Evolutionary conservation across 1,140 invertebrate species (phyloP).

Genomic region (Neodiprion fabricii): DNA sequence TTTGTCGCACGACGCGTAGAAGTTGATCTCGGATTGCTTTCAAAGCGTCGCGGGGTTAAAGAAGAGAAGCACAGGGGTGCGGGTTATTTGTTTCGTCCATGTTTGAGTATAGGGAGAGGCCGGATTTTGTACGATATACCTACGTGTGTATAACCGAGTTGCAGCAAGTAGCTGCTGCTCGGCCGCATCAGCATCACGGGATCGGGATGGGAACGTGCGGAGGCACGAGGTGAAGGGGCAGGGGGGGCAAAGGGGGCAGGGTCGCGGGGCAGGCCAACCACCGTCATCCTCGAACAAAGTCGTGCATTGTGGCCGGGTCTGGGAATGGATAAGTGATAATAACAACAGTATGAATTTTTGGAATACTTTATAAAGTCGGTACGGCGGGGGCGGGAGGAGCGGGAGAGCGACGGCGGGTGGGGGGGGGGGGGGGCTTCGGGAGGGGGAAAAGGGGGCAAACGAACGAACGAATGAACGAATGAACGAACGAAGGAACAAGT

Average conservation of each 20-base stretch:
- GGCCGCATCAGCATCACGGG: conserved; percentile 13
- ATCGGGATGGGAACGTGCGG: neutral
- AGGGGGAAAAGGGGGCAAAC: conserved; percentile 9
- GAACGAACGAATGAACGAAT: neutral
- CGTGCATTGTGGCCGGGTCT: conserved; percentile 37
- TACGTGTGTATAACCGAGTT: too few relatives aligned
- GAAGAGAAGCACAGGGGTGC: neutral
- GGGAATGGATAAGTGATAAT: conserved; percentile 44
- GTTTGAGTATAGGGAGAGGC: neutral
- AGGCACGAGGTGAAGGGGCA: conserved; percentile 28
- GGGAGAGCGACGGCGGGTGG: conserved; percentile 10
- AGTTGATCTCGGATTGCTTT: too few relatives aligned
- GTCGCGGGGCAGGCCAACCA: conserved; percentile 25
- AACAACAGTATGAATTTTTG: conserved; percentile 48
- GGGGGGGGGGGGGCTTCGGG: neutral
- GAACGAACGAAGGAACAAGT: neutral
- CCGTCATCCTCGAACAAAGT: conserved; percentile 38
- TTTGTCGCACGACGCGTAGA: too few relatives aligned
- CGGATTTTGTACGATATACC: neutral
- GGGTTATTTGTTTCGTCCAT: neutral
- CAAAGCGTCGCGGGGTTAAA: too few relatives aligned
- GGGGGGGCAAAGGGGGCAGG: conserved; percentile 27
- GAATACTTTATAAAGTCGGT: conserved; percentile 41
- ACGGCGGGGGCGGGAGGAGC: neutral
- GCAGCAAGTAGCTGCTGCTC: too few relatives aligned